A percentile compares a stretch with the other conserved stretches of the same genome.
phyloP scores from a whole-genome alignment of 2,888 invertebrate genomes.

The Cataglyphis cursor region DNA sequence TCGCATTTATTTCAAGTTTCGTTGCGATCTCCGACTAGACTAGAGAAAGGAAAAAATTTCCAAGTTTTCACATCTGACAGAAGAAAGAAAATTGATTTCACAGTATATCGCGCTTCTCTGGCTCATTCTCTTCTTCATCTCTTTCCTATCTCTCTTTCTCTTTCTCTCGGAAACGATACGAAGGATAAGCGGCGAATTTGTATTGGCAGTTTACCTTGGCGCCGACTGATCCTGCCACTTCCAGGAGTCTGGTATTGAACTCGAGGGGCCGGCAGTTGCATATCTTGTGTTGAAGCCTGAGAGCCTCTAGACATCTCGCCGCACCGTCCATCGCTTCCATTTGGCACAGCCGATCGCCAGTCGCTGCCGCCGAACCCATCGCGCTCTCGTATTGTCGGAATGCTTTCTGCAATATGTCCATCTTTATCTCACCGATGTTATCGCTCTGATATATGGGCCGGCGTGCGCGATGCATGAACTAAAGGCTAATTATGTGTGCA shows the following conservation, averaged over 20 bases:
- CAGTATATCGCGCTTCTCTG: slow-evolving; percentile 8
- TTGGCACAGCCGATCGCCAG: slow-evolving; percentile 94
- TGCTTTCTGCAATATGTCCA: slow-evolving; percentile 88
- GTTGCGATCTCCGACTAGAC: not conserved
- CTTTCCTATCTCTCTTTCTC: not conserved
- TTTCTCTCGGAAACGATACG: slow-evolving; percentile 18
- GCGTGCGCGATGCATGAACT: slow-evolving; percentile 57
- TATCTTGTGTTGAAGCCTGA: slow-evolving; percentile 93
- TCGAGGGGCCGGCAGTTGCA: slow-evolving; percentile 95
- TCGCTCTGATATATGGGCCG: slow-evolving; percentile 31
- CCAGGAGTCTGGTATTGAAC: slow-evolving; percentile 94
- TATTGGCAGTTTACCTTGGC: slow-evolving; percentile 90
- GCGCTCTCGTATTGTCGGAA: slow-evolving; percentile 95
- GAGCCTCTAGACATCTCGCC: slow-evolving; percentile 92
- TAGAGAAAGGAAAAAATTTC: not conserved
- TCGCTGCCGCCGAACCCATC: slow-evolving; percentile 93
- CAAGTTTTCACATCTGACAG: not conserved
- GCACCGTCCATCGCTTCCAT: slow-evolving; percentile 97
- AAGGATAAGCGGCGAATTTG: slow-evolving; percentile 15
- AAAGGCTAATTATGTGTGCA: slow-evolving; percentile 64
- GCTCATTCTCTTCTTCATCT: not conserved
- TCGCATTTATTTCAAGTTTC: not conserved
- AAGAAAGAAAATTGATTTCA: slow-evolving; percentile 40
- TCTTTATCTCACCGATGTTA: slow-evolving; percentile 60
- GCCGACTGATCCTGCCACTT: slow-evolving; percentile 95